Percentiles rank a stretch among this genome's conserved stretches.
Evolutionary conservation across 2,113 vertebrate species (phyloP).

Genomic region (Scatophagus argus): DNA sequence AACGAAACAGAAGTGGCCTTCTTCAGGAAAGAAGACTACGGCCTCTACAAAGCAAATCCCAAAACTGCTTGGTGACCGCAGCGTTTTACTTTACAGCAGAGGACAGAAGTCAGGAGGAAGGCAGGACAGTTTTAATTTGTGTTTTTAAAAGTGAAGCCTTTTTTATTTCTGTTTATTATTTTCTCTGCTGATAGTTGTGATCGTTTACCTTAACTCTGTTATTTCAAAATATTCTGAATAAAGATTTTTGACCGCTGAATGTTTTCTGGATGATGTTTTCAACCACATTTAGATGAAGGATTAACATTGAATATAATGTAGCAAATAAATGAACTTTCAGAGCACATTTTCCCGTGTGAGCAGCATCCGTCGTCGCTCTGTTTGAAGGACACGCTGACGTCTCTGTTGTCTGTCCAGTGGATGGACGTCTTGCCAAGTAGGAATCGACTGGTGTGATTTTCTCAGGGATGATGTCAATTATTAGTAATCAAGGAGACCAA

Average conservation of each 20-base stretch:
- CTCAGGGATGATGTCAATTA: too few species aligned
- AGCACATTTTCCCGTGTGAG: too few species aligned
- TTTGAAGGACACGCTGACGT: too few species aligned
- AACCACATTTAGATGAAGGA: too few species aligned
- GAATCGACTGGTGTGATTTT: too few species aligned
- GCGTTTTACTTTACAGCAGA: background rate
- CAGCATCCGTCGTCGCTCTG: too few species aligned
- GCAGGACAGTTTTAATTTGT: constrained; percentile 9
- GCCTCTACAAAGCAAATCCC: constrained; percentile 90
- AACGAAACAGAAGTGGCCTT: constrained; percentile 95
- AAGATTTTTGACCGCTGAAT: constrained; percentile 7
- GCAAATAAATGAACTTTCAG: too few species aligned
- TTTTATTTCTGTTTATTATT: background rate
- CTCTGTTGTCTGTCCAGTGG: too few species aligned
- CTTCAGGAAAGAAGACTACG: constrained; percentile 92
- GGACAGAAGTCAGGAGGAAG: constrained; percentile 14
- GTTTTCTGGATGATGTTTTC: background rate
- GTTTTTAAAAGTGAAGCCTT: constrained; percentile 16
- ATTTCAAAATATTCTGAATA: constrained; percentile 42
- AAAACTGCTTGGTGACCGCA: constrained; percentile 76
- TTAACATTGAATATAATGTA: too few species aligned
- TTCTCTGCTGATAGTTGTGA: background rate
- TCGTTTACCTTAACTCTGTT: background rate
- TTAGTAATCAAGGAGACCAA: too few species aligned
- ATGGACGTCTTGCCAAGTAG: too few species aligned